Conservation (phyloP, 2,888 invertebrate genomes). For the Aradus depressus region DNA sequence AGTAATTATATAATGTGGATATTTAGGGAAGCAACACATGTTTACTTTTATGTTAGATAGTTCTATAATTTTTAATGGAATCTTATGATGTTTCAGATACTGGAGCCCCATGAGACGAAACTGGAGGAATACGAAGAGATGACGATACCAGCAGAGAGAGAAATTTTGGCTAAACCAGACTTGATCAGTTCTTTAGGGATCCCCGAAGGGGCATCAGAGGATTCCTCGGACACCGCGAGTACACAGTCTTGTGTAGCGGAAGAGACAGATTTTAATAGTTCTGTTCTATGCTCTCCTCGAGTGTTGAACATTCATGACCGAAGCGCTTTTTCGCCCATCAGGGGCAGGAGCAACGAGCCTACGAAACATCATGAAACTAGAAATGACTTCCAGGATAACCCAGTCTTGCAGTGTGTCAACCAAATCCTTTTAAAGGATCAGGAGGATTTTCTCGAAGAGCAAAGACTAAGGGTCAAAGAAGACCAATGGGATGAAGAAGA, state of each 20-base stretch:
- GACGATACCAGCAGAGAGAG: constrained; percentile 26
- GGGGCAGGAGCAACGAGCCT: constrained; percentile 1
- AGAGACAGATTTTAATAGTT: constrained; percentile 24
- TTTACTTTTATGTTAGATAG: too few species aligned
- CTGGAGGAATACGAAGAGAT: constrained; percentile 5
- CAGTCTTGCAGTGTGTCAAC: constrained; percentile 75
- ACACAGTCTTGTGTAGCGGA: constrained; percentile 27
- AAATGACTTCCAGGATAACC: constrained; percentile 56
- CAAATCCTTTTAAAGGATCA: constrained; percentile 68
- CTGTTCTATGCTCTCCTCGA: constrained; percentile 21
- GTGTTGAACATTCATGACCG: constrained; percentile 24
- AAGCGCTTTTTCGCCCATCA: constrained; percentile 25
- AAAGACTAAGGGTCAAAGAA: constrained; percentile 24
- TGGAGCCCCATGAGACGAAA: too few species aligned
- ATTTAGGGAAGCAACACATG: too few species aligned
- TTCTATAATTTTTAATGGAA: too few species aligned
- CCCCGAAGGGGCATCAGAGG: constrained; percentile 29
- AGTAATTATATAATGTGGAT: too few species aligned
- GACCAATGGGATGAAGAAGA: constrained; percentile 25
- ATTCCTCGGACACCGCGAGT: constrained; percentile 25
- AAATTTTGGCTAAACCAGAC: constrained; percentile 40
- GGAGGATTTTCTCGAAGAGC: constrained; percentile 40
- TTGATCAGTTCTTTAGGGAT: constrained; percentile 41
- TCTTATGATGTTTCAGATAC: too few species aligned
- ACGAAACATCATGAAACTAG: constrained; percentile 7